Evolutionary conservation across 2,797 vertebrate genomes (phyloP).

Genomic region (Esox masquinongy): DNA sequence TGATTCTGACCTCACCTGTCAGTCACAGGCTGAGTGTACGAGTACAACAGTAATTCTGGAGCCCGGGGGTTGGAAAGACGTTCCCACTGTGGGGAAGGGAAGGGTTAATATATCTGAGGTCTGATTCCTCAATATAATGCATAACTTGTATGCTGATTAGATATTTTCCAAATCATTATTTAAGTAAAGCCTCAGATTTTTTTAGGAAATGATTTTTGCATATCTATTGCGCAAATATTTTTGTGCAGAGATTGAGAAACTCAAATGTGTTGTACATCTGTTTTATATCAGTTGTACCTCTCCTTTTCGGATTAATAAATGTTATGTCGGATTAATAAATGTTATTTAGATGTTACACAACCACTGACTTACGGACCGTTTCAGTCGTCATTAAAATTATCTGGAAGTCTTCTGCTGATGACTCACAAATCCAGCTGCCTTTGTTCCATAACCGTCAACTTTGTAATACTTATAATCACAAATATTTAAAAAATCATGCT

Average conservation of each 20-base stretch:
- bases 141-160: too few relatives aligned
- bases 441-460: too few relatives aligned
- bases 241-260: neutral
- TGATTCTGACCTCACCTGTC: neutral
- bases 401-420: too few relatives aligned
- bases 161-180: neutral
- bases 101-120: neutral
- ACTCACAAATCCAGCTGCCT: too few relatives aligned
- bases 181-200: neutral
- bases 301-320: too few relatives aligned
- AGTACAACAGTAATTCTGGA: slow-evolving; percentile 65
- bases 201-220: neutral
- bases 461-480: neutral
- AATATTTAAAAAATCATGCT: too few relatives aligned
- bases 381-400: too few relatives aligned
- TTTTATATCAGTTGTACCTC: neutral
- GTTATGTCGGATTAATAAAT: too few relatives aligned
- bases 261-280: neutral
- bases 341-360: too few relatives aligned
- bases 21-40: slow-evolving; percentile 62
- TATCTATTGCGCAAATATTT: neutral
- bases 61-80: slow-evolving; percentile 60
- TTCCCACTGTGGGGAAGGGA: neutral
- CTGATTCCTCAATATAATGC: neutral
- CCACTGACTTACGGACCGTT: too few relatives aligned